Evolutionary conservation across 1,140 invertebrate species (phyloP), one percentile per base, ranked within the genome.

Genomic region (Aethina tumida): DNA sequence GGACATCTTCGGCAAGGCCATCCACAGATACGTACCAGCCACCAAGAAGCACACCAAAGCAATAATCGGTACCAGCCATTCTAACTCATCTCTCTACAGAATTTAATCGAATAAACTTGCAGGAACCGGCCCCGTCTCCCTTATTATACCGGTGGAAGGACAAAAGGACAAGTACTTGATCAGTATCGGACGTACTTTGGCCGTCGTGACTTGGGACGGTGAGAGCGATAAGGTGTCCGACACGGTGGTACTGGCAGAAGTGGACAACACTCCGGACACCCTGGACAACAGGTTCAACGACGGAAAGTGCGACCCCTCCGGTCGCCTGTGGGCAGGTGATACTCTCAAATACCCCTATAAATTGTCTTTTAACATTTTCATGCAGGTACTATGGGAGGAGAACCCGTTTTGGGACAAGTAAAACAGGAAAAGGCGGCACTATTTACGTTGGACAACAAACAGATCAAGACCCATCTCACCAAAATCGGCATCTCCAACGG

Each of bases 251-350:
- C 59, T 73, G 13, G 63, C 64, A 2, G 69, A 72, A 33, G 72
- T 86, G 1, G 82, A 36, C 18, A 10, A 15, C 9, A 15, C n/a
- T n/a, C 30, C 30, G 13, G 43, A 45, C 19, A 35, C 37, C 26
- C 13, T 18, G n/a, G 22, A 35, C 17, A 86, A 78, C 47, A 68
- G 84, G 47, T 75, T 85, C 43, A 92, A 93, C 53, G 88, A 92
- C 60, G 88, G 75, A n/a, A 94, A 93, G 64, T 80, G 77, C 43
- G 89, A 94, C 60, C 69, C 75, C 0, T 59, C 53, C 4, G 88
- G 88, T 18, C 65, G 85, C 29, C 62, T 92, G 3, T 89, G 81
- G 73, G 45, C 45, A 19, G 55, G 55, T 53, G 43, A 37, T n/a
- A 14, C 5, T 9, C 6, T 22, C 21, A 22, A 22, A 22, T 22